Percentiles rank a stretch among this genome's conserved stretches.
These are phyloP conservation scores for Pteropus rufus DNA, from an alignment of 2,797 vertebrate species.

Conservation along the genomic window DNA sequence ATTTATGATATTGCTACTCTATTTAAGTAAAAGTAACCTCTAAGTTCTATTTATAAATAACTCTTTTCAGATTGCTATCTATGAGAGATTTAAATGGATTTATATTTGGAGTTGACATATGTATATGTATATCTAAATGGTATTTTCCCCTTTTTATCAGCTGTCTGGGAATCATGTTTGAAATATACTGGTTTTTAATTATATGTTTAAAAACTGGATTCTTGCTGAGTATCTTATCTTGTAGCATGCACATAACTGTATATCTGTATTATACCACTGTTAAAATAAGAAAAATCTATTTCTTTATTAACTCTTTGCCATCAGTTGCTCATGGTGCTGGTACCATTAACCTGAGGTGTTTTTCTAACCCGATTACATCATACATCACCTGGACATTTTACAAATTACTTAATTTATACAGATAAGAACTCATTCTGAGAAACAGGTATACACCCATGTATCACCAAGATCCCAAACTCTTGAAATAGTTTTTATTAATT, in stretches of 20 bases:
- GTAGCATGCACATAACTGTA: not conserved
- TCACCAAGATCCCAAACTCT: not conserved
- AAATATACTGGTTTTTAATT: slow-evolving; percentile 14
- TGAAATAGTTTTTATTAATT: not conserved
- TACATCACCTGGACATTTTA: not conserved
- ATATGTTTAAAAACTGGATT: not conserved
- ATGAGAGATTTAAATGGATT: slow-evolving; percentile 51
- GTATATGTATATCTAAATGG: not conserved
- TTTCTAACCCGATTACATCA: not conserved
- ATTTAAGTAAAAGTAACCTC: slow-evolving; percentile 37
- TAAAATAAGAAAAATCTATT: not conserved
- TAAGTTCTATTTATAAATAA: slow-evolving; percentile 44
- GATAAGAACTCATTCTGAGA: not conserved
- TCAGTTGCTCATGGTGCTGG: not conserved
- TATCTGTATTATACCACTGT: not conserved
- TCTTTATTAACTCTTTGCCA: not conserved
- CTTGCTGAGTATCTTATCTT: not conserved
- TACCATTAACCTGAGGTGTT: not conserved
- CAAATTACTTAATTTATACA: not conserved
- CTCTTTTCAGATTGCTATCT: not conserved
- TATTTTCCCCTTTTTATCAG: not conserved
- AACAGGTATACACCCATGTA: not conserved
- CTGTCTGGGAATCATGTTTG: slow-evolving; percentile 18
- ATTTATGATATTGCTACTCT: not conserved
- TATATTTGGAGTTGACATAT: slow-evolving; percentile 36